Base-by-base conservation (phyloP, 2,888 invertebrate genomes). In the Arctia plantaginis region DNA sequence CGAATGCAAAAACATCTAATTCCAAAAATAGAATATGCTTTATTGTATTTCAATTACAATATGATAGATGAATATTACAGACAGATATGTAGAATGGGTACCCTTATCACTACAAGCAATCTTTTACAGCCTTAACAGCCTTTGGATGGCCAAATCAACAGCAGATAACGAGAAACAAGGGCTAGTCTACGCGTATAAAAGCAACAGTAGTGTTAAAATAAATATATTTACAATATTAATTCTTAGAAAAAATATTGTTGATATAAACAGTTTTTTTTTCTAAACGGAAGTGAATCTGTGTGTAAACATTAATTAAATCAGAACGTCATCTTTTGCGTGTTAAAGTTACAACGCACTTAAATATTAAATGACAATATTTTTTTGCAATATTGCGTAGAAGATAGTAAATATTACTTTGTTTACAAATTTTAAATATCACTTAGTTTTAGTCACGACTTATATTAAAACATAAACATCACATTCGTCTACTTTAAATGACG, bases 381-480 rank as follows among this genome's bases (percentile, higher is more conserved):
- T 12, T 15, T 62, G 41, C 55, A 15, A 70, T 62, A 69, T 69
- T 81, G 79, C 83, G 83, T 72, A 83, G 81, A 79, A 69, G 69
- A 62, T 69, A n/a, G 13, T 62, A 59, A 62, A 71, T 70, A 73
- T 66, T 64, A 66, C 70, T 77, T 82, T 77, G 82, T 82, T 82
- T 77, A 75, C 77, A 65, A 68, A 41, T 18, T 41, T 39, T 69
- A 44, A 30, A 44, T 62, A 44, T 62, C 59, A 62, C 20, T 59
- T 27, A 62, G 15, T 27, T 39, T 27, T 69, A 70, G 44, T 62
- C 70, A 69, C 59, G 55, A 39, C 23, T 62, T 27, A 41, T n/a
- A n/a, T n/a, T n/a, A 20, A 30, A 18, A 20, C n/a, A 41, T 23
- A 27, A 59, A 27, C 27, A 4, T 15, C 27, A 30, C 1, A 30